These are phyloP conservation scores for Stenichneumon culpator DNA, from an alignment of 2,888 invertebrate genomes.

Conservation along the genomic window DNA sequence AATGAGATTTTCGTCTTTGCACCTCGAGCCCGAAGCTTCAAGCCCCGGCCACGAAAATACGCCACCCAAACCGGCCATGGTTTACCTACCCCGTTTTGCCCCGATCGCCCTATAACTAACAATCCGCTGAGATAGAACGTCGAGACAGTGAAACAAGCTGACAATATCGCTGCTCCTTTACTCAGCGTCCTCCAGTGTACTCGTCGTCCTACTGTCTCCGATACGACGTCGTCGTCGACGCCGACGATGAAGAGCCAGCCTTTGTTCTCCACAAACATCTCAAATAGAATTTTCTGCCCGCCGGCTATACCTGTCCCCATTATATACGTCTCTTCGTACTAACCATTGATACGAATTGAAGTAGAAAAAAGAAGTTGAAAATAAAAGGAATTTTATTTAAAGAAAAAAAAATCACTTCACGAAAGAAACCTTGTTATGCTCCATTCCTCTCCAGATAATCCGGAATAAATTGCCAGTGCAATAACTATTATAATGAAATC, in stretches of 20 bases:
- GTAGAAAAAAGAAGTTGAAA: conserved; percentile 12
- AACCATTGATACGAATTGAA: conserved; percentile 27
- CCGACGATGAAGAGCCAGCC: conserved; percentile 40
- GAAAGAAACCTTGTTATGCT: conserved; percentile 12
- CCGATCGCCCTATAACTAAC: background rate
- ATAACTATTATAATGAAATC: conserved; percentile 53
- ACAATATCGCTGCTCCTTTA: conserved; percentile 55
- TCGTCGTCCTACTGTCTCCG: conserved; percentile 44
- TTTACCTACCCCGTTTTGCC: too few relatives aligned
- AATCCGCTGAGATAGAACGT: conserved; percentile 5
- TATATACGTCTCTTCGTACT: conserved; percentile 34
- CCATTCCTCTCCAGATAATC: conserved; percentile 17
- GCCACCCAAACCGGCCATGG: too few relatives aligned
- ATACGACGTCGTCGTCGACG: conserved; percentile 31
- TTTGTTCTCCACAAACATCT: conserved; percentile 59
- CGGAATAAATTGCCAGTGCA: conserved; percentile 48
- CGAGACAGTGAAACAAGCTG: conserved; percentile 37
- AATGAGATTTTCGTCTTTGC: too few relatives aligned
- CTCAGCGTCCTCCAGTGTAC: conserved; percentile 22
- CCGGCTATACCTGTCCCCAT: conserved; percentile 28
- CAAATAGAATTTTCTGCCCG: conserved; percentile 47
- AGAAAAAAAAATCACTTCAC: conserved; percentile 28
- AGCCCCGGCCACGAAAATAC: too few relatives aligned
- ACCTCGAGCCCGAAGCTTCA: too few relatives aligned
- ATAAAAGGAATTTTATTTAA: background rate